Base-by-base conservation (phyloP, 2,797 vertebrate species). In the Hoplostethus atlanticus region DNA sequence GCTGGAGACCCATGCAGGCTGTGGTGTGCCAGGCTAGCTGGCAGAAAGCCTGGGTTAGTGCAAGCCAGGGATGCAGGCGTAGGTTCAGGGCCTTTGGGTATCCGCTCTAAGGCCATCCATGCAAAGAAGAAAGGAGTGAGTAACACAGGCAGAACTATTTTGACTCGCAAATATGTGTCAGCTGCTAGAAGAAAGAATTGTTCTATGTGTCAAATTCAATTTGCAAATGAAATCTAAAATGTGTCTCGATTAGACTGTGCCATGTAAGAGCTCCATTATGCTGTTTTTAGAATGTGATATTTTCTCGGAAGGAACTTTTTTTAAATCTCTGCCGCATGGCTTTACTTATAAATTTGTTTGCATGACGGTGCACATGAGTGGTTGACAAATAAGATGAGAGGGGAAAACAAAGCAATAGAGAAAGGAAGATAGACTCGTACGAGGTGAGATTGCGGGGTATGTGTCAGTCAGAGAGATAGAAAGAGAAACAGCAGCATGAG, bases 41-140 rank as follows among this genome's bases (percentile, higher is more conserved):
- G 78, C 84, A 90, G 80, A 90, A 89, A 86, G 88, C 70, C 68
- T 67, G 66, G 57, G 77, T 89, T 89, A 87, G 86, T 91, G 79
- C 73, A 66, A 78, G 77, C 42, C 64, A 55, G 75, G 38, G 68
- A 68, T 70, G 64, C 60, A 79, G 70, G 73, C 78, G 44, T 48
- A 54, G 77, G 89, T 84, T 80, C 77, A 76, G 72, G 69, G 50
- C 67, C 85, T 83, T 76, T 75, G 61, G 67, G 64, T 64, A 67
- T 86, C 85, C 63, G 76, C 79, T 64, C 56, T 79, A 55, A 78
- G 76, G 75, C 61, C 31, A 11, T 25, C 4, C 28, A 34, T 36
- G 85, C 67, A 87, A 73, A 81, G 66, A 50, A 44, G 69, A 77
- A 77, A 36, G 65, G 80, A 87, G 83, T 80, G 80, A 86, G 77